Base-by-base conservation (phyloP, 2,888 invertebrate species). In the Ectemnius lituratus region DNA sequence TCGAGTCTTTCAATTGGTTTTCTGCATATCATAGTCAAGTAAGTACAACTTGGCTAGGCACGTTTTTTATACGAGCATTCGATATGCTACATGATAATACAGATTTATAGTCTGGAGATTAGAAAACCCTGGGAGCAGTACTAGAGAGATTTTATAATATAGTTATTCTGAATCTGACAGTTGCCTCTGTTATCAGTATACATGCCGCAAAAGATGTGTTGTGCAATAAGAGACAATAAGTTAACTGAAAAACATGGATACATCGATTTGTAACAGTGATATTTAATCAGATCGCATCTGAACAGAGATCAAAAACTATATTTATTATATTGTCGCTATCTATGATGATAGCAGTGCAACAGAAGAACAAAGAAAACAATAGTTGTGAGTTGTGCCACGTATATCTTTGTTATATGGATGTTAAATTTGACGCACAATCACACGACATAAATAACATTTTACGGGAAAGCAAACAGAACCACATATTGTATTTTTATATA, bases 401-500 rank as follows among this genome's bases (percentile, higher is more conserved):
- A 75, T 75, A 79, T 72, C 52, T 69, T 65, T 73, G 77, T 78
- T 81, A 81, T 66, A 73, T 69, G 64, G 75, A 75, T 79, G 78
- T 82, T 81, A 78, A 76, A 81, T 68, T 74, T 73, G 72, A 85
- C 84, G 88, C 87, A 87, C 88, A 88, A 87, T 84, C 82, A 84
- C 75, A 28, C 16, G 75, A 71, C 69, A 67, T 76, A 16, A 5
- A 75, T 62, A 67, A 75, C 72, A 78, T 37, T 76, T 78, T 78
- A 67, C 62, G 66, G 67, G 70, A 23, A 68, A 23, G 65, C 47
- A 16, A 58, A 62, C 67, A 59, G 70, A 62, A 74, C 72, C 56
- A 78, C 80, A 85, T 79, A 87, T 86, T 86, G 86, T 90, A 90
- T 90, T 90, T 90, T 90, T 89, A 80, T 90, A 89, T 86, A 87